A percentile compares a stretch with the other conserved stretches of the same genome.
These are phyloP conservation scores for Chitala chitala DNA, from an alignment of 2,113 vertebrate genomes.

Conservation along the genomic window DNA sequence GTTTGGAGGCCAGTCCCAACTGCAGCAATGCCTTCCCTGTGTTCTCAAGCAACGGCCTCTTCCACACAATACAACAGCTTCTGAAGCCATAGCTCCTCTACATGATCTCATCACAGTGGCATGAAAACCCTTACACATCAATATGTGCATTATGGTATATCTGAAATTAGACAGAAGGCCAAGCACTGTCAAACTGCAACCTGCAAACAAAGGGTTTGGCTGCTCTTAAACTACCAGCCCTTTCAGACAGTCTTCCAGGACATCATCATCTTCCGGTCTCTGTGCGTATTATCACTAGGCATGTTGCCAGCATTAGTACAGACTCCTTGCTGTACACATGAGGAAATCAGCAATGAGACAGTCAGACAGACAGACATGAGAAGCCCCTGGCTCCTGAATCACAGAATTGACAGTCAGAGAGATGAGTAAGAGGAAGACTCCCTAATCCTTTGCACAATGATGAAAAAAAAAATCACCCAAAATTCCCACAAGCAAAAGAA, in stretches of 20 bases:
- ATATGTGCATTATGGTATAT: background rate
- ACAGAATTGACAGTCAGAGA: background rate
- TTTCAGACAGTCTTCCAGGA: background rate
- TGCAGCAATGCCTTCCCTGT: background rate
- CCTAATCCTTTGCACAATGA: conserved; percentile 4
- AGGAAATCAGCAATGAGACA: background rate
- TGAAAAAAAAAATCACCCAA: background rate
- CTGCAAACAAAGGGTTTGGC: background rate
- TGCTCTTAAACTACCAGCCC: background rate
- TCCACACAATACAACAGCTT: conserved; percentile 55
- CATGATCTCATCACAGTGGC: conserved; percentile 24
- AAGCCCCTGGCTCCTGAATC: background rate
- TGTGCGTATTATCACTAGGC: background rate
- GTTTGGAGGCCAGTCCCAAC: background rate
- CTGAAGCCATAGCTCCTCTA: conserved; percentile 34
- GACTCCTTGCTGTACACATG: background rate
- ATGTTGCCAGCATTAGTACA: background rate
- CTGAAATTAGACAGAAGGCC: background rate
- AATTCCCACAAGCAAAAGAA: background rate
- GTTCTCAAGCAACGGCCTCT: background rate
- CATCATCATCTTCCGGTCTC: background rate
- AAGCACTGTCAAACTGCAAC: background rate
- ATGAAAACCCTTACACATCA: background rate
- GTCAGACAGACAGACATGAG: background rate
- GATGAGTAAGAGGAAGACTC: background rate